Percentiles rank a stretch among this genome's conserved stretches.
phyloP scores from a whole-genome alignment of 2,797 vertebrate species.

The Psittacula echo region DNA sequence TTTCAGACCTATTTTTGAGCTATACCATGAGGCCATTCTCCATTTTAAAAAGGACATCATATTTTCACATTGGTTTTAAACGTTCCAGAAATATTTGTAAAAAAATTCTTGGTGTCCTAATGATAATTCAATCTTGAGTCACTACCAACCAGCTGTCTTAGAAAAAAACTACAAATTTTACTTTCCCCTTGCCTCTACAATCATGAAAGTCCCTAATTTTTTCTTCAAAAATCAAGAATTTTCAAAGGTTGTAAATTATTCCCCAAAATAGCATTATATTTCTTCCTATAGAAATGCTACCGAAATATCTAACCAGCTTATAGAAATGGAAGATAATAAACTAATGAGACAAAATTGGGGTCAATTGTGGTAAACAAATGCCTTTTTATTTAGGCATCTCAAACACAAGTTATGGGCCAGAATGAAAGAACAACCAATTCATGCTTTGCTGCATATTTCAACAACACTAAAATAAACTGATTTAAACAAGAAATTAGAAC shows the following conservation, averaged over 20 bases:
- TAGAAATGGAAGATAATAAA: neutral
- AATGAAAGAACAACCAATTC: neutral
- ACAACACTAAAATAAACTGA: neutral
- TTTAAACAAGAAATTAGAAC: neutral
- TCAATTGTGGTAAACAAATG: neutral
- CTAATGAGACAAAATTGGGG: neutral
- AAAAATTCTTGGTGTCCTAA: neutral
- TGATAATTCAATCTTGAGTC: neutral
- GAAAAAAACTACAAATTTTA: neutral
- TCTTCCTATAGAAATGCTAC: neutral
- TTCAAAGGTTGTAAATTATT: neutral
- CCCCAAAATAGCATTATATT: neutral
- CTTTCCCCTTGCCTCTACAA: neutral
- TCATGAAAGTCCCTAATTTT: neutral
- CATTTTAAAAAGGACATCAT: neutral
- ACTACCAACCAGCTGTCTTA: neutral
- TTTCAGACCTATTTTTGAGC: neutral
- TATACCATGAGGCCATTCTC: accelerated
- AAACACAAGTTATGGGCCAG: too few relatives aligned
- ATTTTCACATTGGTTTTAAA: neutral
- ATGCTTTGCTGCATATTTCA: neutral
- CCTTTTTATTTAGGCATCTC: neutral
- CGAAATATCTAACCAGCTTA: neutral
- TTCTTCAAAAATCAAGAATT: neutral
- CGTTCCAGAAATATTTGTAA: neutral